Evolutionary conservation across 2,888 invertebrate genomes (phyloP).

Genomic region (Pseudococcus jackbeardsleyi): DNA sequence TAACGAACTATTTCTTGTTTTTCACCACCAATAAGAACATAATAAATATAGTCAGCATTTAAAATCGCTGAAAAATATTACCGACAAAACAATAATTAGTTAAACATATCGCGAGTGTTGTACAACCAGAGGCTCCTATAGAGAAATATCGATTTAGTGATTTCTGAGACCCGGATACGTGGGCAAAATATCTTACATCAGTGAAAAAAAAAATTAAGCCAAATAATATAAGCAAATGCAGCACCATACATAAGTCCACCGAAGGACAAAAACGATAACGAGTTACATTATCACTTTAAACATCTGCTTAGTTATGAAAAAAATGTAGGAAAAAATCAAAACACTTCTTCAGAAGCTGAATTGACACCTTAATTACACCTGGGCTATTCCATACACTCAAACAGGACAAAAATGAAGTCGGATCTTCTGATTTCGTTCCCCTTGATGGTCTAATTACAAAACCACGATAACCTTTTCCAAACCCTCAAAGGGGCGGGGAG

Average conservation of each 20-base stretch:
- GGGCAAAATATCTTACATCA: background rate
- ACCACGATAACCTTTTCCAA: too few species aligned
- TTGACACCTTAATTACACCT: background rate
- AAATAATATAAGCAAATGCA: background rate
- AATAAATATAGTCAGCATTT: conserved; percentile 43
- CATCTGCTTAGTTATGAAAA: background rate
- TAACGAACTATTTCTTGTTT: conserved; percentile 48
- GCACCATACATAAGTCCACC: background rate
- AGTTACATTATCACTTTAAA: conserved; percentile 7
- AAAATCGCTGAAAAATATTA: conserved; percentile 49
- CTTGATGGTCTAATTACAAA: too few species aligned
- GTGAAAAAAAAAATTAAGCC: background rate
- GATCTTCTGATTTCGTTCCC: too few species aligned
- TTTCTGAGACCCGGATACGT: background rate
- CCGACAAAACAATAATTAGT: conserved; percentile 53
- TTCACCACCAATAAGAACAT: conserved; percentile 50
- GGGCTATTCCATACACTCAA: too few species aligned
- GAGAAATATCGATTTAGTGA: background rate
- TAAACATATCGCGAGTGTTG: conserved; percentile 17
- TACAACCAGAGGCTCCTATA: background rate
- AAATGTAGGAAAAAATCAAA: background rate
- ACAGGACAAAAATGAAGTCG: too few species aligned
- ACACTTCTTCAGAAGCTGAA: background rate
- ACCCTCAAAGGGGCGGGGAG: too few species aligned
- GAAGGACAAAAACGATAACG: conserved; percentile 26